A percentile compares a stretch with the other conserved stretches of the same genome.
Conservation (phyloP, 2,888 invertebrate genomes). For the Phragmatobia fuliginosa region DNA sequence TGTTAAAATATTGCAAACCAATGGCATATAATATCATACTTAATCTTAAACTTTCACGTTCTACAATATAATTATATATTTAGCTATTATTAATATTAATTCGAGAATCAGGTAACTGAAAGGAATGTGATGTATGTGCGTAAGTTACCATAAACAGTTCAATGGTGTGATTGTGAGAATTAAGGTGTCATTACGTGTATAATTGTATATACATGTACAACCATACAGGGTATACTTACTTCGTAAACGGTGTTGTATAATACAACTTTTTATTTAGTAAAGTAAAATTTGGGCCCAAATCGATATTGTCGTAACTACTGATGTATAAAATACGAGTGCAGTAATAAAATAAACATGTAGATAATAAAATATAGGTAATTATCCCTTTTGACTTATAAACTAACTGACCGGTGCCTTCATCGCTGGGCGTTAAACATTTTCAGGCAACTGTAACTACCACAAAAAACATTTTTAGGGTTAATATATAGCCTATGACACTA, state of each 20-base stretch:
- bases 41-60: background rate
- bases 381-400: no score
- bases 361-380: no score
- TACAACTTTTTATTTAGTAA: background rate
- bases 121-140: background rate
- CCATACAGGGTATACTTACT: background rate
- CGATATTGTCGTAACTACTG: background rate
- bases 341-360: no score
- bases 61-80: background rate
- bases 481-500: no score
- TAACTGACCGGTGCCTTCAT: no score
- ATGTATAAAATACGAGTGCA: no score
- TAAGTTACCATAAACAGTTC: background rate
- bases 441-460: no score
- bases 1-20: slow-evolving; percentile 27
- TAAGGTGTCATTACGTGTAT: background rate
- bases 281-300: background rate
- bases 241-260: background rate
- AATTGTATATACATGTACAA: background rate
- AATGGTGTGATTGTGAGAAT: background rate
- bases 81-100: background rate
- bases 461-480: no score
- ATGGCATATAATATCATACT: background rate
- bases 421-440: no score
- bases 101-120: background rate